phyloP scores from a whole-genome alignment of 2,113 vertebrate genomes.

The Passer domesticus region DNA sequence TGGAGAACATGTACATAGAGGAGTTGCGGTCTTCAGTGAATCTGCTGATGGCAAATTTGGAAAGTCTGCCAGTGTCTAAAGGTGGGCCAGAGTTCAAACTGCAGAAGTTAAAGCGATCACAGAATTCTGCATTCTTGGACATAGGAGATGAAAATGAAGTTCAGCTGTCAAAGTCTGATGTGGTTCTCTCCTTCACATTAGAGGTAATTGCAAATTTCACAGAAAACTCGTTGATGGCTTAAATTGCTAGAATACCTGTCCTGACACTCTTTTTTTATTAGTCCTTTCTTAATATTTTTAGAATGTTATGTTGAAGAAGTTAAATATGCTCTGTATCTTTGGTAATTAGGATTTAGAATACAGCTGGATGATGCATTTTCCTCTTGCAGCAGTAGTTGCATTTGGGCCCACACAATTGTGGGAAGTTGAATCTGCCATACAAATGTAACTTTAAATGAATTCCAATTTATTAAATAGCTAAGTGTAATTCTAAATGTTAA shows the following conservation, averaged over 20 bases:
- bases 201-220: slow-evolving; percentile 79
- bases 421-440: background rate
- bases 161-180: slow-evolving; percentile 91
- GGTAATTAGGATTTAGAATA: background rate
- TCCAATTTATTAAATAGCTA: background rate
- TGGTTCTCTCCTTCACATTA: slow-evolving; percentile 90
- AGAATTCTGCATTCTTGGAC: slow-evolving; percentile 93
- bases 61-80: slow-evolving; percentile 96
- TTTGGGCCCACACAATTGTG: background rate
- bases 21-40: slow-evolving; percentile 92
- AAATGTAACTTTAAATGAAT: background rate
- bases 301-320: background rate
- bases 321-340: background rate
- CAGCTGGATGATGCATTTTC: background rate
- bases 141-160: slow-evolving; percentile 91
- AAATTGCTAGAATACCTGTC: background rate
- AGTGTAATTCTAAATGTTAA: background rate
- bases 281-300: background rate
- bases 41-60: slow-evolving; percentile 95
- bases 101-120: slow-evolving; percentile 91
- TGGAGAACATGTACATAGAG: slow-evolving; percentile 92
- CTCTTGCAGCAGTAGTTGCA: background rate
- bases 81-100: slow-evolving; percentile 91
- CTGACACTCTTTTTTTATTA: background rate
- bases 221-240: background rate